A percentile compares a stretch with the other conserved stretches of the same genome.
These are phyloP conservation scores for Scaeva pyrastri DNA, from an alignment of 2,888 invertebrate species.

Conservation along the genomic window DNA sequence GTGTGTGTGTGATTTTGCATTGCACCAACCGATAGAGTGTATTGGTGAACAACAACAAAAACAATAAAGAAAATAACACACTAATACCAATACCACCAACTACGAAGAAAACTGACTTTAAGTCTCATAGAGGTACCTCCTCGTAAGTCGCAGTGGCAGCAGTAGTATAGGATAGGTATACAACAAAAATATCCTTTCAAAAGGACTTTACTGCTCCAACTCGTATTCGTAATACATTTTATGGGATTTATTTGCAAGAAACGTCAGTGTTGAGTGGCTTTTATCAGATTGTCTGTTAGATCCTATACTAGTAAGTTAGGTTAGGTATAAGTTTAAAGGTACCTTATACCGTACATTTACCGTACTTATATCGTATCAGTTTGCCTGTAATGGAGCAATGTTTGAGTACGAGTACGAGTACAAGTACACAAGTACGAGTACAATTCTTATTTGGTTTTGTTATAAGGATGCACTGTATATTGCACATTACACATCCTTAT, in stretches of 20 bases:
- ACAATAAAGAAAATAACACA: not conserved
- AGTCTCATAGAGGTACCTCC: not conserved
- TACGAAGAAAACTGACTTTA: not conserved
- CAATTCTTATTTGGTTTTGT: conserved; percentile 21
- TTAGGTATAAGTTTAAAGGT: not conserved
- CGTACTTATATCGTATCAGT: not conserved
- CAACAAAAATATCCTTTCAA: conserved; percentile 4
- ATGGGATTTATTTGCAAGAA: conserved; percentile 36
- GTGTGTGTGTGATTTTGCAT: conserved; percentile 24
- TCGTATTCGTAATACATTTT: not conserved
- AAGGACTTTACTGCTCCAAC: not conserved
- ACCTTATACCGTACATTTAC: not conserved
- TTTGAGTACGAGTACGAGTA: conserved; percentile 36
- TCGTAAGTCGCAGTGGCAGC: no score
- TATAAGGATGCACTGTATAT: conserved; percentile 9
- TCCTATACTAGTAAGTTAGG: not conserved
- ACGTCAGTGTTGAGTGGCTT: conserved; percentile 38
- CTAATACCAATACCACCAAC: not conserved
- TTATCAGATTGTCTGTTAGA: conserved; percentile 46
- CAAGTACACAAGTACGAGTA: not conserved
- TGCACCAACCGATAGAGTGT: conserved; percentile 6
- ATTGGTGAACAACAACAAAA: not conserved
- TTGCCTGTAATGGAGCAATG: conserved; percentile 53
- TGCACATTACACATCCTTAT: not conserved
- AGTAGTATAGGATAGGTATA: no score